phyloP scores from a whole-genome alignment of 2,113 vertebrate species.

The Misgurnus anguillicaudatus region DNA sequence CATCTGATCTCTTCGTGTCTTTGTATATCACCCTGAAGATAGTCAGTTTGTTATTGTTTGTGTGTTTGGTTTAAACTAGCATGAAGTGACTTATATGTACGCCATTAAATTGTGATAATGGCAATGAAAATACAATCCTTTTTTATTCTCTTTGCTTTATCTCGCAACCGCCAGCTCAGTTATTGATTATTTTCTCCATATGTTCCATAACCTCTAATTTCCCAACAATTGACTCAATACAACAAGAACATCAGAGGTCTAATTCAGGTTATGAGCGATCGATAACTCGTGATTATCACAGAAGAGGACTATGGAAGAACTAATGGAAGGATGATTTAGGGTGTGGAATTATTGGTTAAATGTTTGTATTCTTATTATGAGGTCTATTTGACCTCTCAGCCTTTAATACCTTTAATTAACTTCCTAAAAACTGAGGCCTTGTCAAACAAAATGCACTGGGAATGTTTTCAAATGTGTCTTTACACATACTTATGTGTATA shows the following conservation, averaged over 20 bases:
- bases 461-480: neutral
- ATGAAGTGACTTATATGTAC: neutral
- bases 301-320: neutral
- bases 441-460: neutral
- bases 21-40: neutral
- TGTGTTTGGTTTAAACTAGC: neutral
- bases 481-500: neutral
- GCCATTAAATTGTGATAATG: neutral
- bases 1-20: too few relatives aligned
- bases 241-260: slow-evolving; percentile 21
- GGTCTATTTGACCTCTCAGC: too few relatives aligned
- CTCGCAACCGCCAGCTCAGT: neutral
- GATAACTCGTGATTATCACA: slow-evolving; percentile 21
- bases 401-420: too few relatives aligned
- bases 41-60: neutral
- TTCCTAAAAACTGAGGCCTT: neutral
- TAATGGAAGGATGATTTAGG: neutral
- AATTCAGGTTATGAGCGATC: neutral
- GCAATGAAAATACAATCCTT: neutral
- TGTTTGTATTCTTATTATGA: neutral
- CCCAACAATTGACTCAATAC: slow-evolving; percentile 32
- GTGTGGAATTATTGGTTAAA: neutral
- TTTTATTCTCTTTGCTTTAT: neutral
- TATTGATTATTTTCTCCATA: slow-evolving; percentile 30
- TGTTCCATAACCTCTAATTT: slow-evolving; percentile 38